A percentile compares a stretch with the other conserved stretches of the same genome.
Evolutionary conservation across 2,888 invertebrate genomes (phyloP).

Genomic region (Tipula helvola): DNA sequence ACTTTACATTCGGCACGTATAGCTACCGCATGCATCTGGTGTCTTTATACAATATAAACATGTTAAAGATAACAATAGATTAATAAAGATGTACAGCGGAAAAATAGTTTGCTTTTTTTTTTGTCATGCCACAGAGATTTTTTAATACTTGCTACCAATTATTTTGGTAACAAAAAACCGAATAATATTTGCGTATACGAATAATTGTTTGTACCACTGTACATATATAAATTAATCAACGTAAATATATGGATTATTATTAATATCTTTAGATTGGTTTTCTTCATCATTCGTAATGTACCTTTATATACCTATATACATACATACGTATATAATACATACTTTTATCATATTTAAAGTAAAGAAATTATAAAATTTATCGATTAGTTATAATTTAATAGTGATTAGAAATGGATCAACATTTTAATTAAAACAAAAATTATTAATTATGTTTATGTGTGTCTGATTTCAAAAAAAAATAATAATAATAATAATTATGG

Average conservation of each 20-base stretch:
- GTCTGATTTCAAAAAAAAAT: not conserved
- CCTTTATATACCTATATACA: not conserved
- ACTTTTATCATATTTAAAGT: not conserved
- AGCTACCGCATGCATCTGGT: too few species aligned
- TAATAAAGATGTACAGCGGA: too few species aligned
- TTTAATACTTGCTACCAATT: too few species aligned
- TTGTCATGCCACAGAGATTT: too few species aligned
- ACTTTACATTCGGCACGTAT: too few species aligned
- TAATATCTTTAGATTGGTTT: not conserved
- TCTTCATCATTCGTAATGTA: not conserved
- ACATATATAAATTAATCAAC: not conserved
- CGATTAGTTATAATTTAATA: not conserved
- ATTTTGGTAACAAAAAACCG: too few species aligned
- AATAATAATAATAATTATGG: not conserved
- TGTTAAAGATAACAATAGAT: too few species aligned
- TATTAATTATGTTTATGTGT: not conserved
- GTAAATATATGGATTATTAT: not conserved
- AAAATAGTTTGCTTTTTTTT: too few species aligned
- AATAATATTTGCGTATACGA: not conserved
- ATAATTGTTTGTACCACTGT: not conserved
- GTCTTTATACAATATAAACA: too few species aligned
- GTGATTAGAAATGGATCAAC: not conserved
- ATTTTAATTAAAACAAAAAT: not conserved
- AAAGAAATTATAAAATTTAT: not conserved
- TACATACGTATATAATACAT: not conserved